These are phyloP conservation scores for Zaprionus tsacasi DNA, from an alignment of 1,140 invertebrate species.

Conservation along the genomic window DNA sequence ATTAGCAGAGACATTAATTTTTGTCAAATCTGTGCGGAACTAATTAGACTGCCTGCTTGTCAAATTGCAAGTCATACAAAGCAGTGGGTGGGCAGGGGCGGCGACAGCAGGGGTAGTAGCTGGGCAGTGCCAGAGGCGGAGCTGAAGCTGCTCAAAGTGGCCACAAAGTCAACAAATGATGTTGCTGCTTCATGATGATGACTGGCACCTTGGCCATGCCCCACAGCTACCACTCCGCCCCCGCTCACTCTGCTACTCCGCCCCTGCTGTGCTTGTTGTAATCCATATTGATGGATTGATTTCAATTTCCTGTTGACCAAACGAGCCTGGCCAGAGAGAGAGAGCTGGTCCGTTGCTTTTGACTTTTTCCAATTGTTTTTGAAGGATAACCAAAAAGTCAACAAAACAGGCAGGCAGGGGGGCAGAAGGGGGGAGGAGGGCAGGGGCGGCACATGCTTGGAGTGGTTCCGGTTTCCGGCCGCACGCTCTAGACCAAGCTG, in stretches of 20 bases:
- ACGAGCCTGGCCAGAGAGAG: not conserved
- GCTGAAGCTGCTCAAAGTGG: slow-evolving; percentile 22
- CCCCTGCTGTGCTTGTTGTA: slow-evolving; percentile 48
- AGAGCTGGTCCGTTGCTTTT: slow-evolving; percentile 17
- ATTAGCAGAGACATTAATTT: slow-evolving; percentile 72
- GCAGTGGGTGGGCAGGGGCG: not conserved
- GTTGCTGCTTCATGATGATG: slow-evolving; percentile 47
- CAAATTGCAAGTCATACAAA: slow-evolving; percentile 80
- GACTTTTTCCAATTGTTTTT: slow-evolving; percentile 59
- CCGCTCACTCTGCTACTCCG: not conserved
- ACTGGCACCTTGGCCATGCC: slow-evolving; percentile 63
- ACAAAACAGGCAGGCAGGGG: slow-evolving; percentile 20
- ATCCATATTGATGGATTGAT: slow-evolving; percentile 84
- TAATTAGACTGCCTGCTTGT: slow-evolving; percentile 78
- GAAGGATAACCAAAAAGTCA: slow-evolving; percentile 60
- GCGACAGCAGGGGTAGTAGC: not conserved
- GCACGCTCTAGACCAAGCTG: not conserved
- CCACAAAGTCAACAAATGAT: slow-evolving; percentile 45
- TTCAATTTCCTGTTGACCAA: slow-evolving; percentile 80
- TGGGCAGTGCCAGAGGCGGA: not conserved
- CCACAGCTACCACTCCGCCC: not conserved
- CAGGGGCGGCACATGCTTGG: slow-evolving; percentile 22
- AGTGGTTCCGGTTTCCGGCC: slow-evolving; percentile 80
- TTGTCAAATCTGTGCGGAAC: slow-evolving; percentile 79
- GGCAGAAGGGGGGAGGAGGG: not conserved